Conservation (phyloP, 1,140 invertebrate species). For the Mya arenaria region DNA sequence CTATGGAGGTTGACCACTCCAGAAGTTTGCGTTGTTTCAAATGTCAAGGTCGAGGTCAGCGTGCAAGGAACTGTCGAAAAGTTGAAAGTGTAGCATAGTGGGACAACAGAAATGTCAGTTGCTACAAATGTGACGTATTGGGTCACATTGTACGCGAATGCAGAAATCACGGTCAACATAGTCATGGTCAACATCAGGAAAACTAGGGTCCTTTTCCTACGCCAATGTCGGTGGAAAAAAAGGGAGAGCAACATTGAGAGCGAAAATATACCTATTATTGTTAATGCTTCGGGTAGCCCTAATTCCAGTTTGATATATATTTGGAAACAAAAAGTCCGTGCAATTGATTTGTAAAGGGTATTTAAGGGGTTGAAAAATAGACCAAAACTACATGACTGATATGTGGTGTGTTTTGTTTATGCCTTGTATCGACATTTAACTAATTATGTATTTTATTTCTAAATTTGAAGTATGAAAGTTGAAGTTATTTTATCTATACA, state of each 20-base stretch:
- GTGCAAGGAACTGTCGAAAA: background rate
- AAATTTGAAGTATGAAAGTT: too few species aligned
- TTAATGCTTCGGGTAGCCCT: slow-evolving; percentile 8
- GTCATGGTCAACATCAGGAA: background rate
- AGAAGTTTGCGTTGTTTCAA: background rate
- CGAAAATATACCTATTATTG: background rate
- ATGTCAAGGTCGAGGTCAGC: background rate
- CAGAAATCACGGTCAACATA: background rate
- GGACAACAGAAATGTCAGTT: background rate
- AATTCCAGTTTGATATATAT: slow-evolving; percentile 22
- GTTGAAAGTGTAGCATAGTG: too few species aligned
- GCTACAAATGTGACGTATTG: background rate
- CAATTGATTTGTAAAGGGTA: too few species aligned
- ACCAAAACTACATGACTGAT: too few species aligned
- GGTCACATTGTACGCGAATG: slow-evolving; percentile 15
- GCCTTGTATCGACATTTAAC: too few species aligned
- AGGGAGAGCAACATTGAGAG: background rate
- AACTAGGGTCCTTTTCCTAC: slow-evolving; percentile 2
- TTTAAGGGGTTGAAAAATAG: too few species aligned
- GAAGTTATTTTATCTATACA: too few species aligned
- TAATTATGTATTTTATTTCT: too few species aligned
- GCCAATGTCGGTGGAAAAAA: background rate
- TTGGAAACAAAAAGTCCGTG: background rate
- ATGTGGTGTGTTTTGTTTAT: too few species aligned
- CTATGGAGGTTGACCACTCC: background rate